Conservation (phyloP, 2,797 vertebrate species). For the Coluber constrictor region DNA sequence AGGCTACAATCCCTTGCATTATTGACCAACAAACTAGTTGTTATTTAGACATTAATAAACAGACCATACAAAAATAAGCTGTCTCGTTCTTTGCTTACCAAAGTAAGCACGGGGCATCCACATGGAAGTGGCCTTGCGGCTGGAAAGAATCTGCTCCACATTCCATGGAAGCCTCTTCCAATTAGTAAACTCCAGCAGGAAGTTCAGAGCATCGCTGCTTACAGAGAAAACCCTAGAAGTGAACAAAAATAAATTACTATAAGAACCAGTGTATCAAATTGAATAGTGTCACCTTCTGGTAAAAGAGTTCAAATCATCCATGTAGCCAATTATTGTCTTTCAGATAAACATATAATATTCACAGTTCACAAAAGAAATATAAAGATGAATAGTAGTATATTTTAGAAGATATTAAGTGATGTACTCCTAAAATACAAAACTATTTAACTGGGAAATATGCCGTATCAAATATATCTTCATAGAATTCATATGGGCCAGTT, state of each 20-base stretch:
- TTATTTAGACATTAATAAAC: not conserved
- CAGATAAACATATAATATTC: not conserved
- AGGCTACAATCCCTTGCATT: not conserved
- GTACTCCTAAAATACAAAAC: not conserved
- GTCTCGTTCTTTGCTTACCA: slow-evolving; percentile 57
- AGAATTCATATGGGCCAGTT: not conserved
- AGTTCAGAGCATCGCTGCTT: slow-evolving; percentile 58
- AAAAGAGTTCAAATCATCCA: not conserved
- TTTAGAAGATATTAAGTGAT: not conserved
- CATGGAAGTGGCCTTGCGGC: slow-evolving; percentile 50
- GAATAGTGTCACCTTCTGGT: not conserved
- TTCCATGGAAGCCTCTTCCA: slow-evolving; percentile 66
- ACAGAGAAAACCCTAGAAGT: slow-evolving; percentile 59
- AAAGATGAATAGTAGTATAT: not conserved
- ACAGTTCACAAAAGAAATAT: not conserved
- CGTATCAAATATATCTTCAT: not conserved
- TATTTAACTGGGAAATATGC: not conserved
- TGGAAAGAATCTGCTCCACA: slow-evolving; percentile 58
- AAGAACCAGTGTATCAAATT: not conserved
- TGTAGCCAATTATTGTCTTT: not conserved
- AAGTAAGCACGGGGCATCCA: slow-evolving; percentile 54
- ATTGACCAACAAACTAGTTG: not conserved
- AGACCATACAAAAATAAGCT: slow-evolving; percentile 10
- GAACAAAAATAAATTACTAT: not conserved
- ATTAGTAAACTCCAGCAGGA: slow-evolving; percentile 71